phyloP scores from a whole-genome alignment of 2,888 invertebrate genomes.

The Hirtodrosophila confusa region DNA sequence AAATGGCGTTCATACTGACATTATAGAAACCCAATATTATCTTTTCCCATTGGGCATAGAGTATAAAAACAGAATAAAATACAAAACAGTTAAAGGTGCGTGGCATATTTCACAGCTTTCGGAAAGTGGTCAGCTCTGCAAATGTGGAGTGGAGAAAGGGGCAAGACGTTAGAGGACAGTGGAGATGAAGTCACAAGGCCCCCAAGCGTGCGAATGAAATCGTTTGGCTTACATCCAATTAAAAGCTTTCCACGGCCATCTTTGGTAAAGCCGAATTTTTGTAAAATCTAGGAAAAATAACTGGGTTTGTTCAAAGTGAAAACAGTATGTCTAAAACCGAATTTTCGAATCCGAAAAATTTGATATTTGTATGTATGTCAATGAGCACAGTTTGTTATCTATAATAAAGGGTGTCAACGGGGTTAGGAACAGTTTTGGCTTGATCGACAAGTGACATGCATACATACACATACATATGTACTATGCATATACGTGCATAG shows the following conservation, averaged over 20 bases:
- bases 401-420: no score
- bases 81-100: conserved; percentile 31
- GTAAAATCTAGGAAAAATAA: not conserved
- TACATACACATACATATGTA: no score
- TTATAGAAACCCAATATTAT: no score
- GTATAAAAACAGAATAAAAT: conserved; percentile 7
- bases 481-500: no score
- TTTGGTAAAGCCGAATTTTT: conserved; percentile 22
- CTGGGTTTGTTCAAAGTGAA: not conserved
- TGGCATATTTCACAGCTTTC: conserved; percentile 2
- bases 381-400: no score
- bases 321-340: no score
- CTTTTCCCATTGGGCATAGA: no score
- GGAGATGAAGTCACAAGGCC: conserved; percentile 34
- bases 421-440: no score
- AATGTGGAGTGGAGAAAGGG: not conserved
- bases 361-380: no score
- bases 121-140: not conserved
- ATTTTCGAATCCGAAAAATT: no score
- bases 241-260: conserved; percentile 27
- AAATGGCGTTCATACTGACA: no score
- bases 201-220: conserved; percentile 14
- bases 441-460: no score
- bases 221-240: conserved; percentile 45
- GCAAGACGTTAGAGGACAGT: not conserved